Evolutionary conservation across 2,113 vertebrate species (phyloP).

Genomic region (Semnornis frantzii): DNA sequence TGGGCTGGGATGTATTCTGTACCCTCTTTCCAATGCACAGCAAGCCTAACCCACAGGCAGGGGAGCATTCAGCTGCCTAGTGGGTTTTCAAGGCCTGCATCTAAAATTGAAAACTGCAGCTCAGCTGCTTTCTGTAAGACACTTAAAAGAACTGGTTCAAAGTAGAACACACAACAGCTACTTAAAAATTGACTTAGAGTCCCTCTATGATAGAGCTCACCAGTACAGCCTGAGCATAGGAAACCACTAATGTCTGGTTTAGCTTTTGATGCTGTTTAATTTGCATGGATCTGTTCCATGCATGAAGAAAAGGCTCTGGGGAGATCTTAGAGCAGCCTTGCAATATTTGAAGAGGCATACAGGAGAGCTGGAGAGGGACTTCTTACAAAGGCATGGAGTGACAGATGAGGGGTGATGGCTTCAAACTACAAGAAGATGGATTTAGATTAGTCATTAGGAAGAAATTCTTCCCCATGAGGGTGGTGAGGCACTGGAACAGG

Average conservation of each 20-base stretch:
- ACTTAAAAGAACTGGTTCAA: conserved; percentile 55
- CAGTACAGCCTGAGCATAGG: conserved; percentile 21
- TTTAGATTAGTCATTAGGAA: no score
- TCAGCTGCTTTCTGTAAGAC: conserved; percentile 66
- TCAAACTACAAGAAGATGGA: no score
- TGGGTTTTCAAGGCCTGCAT: conserved; percentile 56
- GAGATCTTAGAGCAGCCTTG: no score
- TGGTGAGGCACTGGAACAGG: no score
- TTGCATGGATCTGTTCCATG: conserved; percentile 42
- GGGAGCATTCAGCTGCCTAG: background rate
- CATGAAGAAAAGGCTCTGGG: no score
- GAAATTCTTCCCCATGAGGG: no score
- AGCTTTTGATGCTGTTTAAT: conserved; percentile 37
- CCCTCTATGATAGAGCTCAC: conserved; percentile 6
- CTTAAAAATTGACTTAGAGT: conserved; percentile 44
- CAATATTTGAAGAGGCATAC: no score
- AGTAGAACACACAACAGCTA: conserved; percentile 47
- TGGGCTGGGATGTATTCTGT: background rate
- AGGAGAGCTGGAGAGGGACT: no score
- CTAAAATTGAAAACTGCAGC: conserved; percentile 52
- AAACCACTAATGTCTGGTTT: conserved; percentile 51
- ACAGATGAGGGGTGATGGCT: no score
- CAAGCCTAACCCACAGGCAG: rapidly evolving
- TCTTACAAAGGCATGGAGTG: no score
- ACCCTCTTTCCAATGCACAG: background rate